Conservation (phyloP, 2,888 invertebrate species). For the Capitulum mitella region DNA sequence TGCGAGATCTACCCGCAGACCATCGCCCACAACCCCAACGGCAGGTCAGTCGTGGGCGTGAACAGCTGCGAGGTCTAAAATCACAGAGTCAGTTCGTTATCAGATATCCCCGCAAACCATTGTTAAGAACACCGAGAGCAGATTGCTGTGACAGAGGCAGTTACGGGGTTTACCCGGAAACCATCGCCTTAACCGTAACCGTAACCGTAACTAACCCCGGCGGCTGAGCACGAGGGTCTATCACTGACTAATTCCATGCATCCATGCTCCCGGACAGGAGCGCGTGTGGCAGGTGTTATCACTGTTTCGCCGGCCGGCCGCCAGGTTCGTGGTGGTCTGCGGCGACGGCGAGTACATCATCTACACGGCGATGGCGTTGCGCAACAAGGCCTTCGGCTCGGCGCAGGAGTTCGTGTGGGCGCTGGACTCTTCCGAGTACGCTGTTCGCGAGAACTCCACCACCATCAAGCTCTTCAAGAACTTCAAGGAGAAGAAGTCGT, state of each 20-base stretch:
- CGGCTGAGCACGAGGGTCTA: too few relatives aligned
- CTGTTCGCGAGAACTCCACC: conserved; percentile 73
- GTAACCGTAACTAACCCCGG: too few relatives aligned
- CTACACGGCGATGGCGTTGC: conserved; percentile 96
- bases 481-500: conserved; percentile 92
- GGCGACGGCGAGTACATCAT: conserved; percentile 99
- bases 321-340: conserved; percentile 81
- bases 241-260: too few relatives aligned
- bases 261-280: too few relatives aligned
- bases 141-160: too few relatives aligned
- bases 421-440: conserved; percentile 81
- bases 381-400: conserved; percentile 97
- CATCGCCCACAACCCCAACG: conserved; percentile 96
- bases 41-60: conserved; percentile 51
- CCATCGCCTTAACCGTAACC: too few relatives aligned
- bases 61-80: too few relatives aligned
- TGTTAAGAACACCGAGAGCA: too few relatives aligned
- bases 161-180: too few relatives aligned
- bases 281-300: too few relatives aligned
- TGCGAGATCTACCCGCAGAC: conserved; percentile 99
- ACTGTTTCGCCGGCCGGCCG: not conserved
- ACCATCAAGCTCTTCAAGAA: conserved; percentile 93
- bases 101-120: too few relatives aligned
- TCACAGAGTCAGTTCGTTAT: too few relatives aligned
- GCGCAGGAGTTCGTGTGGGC: conserved; percentile 99